Evolutionary conservation across 2,113 vertebrate genomes (phyloP), one percentile per base, ranked within the genome.

Genomic region (Campylomormyrus numenius): DNA sequence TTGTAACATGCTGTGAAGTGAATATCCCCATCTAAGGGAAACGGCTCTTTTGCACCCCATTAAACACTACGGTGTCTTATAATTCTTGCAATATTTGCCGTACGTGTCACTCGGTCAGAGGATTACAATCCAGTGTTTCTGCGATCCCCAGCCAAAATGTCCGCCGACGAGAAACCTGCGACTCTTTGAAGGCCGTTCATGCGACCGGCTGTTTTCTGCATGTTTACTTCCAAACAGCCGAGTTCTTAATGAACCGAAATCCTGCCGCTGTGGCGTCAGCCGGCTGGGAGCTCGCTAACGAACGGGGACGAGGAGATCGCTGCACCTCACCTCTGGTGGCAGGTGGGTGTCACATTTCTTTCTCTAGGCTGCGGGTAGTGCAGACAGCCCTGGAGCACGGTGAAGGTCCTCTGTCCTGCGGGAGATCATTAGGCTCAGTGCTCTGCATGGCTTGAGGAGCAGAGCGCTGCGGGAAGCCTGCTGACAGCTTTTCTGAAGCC

Each of bases 341-440:
- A 17, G 85, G 85, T 87, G 31, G 85, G 50, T 87, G 46, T 53
- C 50, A 15, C 31, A 31, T 87, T 35, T 1, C 85, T 56, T n/a
- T 87, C n/a, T 31, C 83, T 17, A 19, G 74, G 74, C 74, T 80
- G 74, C 31, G 1, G 35, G 74, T 19, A 39, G 31, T 6, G 15
- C 31, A 80, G 74, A 80, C 74, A 80, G 74, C 74, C 74, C 74
- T 19, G 74, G 35, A 80, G 74, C 74, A 39, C 35, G 1, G 35
- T 80, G 74, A 42, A 80, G 74, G 85, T n/a, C 31, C 85, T 56
- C 49, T 39, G 50, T 87, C 85, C 85, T 53, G 85, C 27, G 50
- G 50, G 85, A 87, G 85, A 87, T 87, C 85, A 87, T 87, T 87
- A 87, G 50, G 85, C 45, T 48, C 84, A 27, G 11, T 17, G 48